These are phyloP conservation scores for Habrosyne pyritoides DNA, from an alignment of 2,888 invertebrate species.

Conservation along the genomic window DNA sequence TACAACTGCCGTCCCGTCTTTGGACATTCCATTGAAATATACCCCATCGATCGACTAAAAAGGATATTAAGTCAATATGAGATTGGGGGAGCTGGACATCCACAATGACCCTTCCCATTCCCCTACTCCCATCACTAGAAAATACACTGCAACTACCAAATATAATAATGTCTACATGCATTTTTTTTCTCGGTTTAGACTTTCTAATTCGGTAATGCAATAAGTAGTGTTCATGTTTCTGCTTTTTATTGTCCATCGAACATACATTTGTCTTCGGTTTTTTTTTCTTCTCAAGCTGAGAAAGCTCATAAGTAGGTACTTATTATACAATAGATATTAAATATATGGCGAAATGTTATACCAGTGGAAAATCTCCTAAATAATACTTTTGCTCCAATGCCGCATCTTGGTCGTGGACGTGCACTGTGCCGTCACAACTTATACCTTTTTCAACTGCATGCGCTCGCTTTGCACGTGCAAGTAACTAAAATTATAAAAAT, in stretches of 20 bases:
- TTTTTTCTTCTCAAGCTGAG: too few species aligned
- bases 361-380: constrained; percentile 78
- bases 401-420: constrained; percentile 58
- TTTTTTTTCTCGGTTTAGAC: too few species aligned
- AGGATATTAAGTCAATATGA: neutral
- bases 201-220: too few species aligned
- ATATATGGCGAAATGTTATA: constrained; percentile 32
- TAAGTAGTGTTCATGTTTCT: too few species aligned
- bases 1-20: constrained; percentile 83
- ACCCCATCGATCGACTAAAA: constrained; percentile 87
- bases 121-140: too few species aligned
- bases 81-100: neutral
- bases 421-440: constrained; percentile 60
- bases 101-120: too few species aligned
- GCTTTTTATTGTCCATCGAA: too few species aligned
- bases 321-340: too few species aligned
- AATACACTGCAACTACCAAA: too few species aligned
- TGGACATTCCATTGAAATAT: constrained; percentile 85
- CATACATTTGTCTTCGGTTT: too few species aligned
- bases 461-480: constrained; percentile 44
- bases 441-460: constrained; percentile 56
- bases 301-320: neutral
- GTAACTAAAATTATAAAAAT: constrained; percentile 43
- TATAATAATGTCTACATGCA: too few species aligned
- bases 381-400: constrained; percentile 83